These are phyloP conservation scores for Ochropleura plecta DNA, from an alignment of 2,888 invertebrate species.

Conservation along the genomic window DNA sequence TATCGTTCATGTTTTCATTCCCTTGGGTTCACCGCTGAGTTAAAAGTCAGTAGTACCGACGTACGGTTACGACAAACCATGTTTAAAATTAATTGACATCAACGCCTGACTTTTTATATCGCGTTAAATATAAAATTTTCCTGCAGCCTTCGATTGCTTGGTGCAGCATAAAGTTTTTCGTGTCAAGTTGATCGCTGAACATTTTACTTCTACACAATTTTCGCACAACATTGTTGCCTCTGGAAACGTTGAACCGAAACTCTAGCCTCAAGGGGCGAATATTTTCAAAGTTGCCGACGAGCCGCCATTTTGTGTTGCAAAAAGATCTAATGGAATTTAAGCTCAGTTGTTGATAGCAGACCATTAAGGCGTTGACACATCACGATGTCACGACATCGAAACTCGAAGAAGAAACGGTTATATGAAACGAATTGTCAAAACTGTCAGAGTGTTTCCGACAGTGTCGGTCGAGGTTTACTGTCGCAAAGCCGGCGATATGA, in stretches of 20 bases:
- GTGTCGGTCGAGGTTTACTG: constrained; percentile 9
- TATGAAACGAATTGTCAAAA: constrained; percentile 39
- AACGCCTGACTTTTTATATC: not conserved
- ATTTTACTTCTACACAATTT: constrained; percentile 55
- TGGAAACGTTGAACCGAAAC: constrained; percentile 49
- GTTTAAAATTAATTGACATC: not conserved
- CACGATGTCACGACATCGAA: constrained; percentile 15
- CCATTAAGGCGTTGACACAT: constrained; percentile 57
- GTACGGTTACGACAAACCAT: not conserved
- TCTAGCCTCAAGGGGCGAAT: constrained; percentile 59
- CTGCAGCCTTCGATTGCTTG: not conserved
- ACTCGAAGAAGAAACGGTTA: constrained; percentile 6
- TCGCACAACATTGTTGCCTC: constrained; percentile 47
- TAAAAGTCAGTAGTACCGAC: not conserved
- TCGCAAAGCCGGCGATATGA: constrained; percentile 10
- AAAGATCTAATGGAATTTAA: constrained; percentile 56
- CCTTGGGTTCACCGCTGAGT: constrained; percentile 1
- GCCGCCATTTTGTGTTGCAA: constrained; percentile 58
- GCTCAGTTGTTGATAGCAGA: constrained; percentile 61
- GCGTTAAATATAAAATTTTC: not conserved
- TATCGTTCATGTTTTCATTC: constrained; percentile 22
- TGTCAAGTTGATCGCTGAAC: constrained; percentile 48
- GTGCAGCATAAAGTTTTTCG: constrained; percentile 28
- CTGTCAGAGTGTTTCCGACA: constrained; percentile 21
- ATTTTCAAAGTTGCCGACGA: constrained; percentile 61